Conservation (phyloP, 1,140 invertebrate species). For the Acyrthosiphon pisum region DNA sequence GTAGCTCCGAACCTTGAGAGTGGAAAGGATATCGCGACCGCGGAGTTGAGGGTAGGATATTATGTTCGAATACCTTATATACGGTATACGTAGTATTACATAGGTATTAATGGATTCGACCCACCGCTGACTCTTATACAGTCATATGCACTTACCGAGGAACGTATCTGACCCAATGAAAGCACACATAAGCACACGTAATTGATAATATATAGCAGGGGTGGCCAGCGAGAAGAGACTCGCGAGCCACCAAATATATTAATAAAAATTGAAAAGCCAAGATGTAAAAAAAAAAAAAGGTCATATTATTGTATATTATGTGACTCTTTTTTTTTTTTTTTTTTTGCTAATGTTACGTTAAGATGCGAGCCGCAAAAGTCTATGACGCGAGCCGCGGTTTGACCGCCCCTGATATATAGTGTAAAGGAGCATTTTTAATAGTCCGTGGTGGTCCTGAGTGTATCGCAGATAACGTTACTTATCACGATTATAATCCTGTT, state of each 20-base stretch:
- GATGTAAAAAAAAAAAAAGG: no score
- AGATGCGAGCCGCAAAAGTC: no score
- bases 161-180: not conserved
- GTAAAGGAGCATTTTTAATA: not conserved
- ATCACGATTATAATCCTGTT: not conserved
- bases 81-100: not conserved
- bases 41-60: not conserved
- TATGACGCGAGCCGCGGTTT: no score
- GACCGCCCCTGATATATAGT: no score
- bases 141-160: not conserved
- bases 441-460: not conserved
- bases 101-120: not conserved
- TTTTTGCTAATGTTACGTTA: no score
- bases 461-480: not conserved
- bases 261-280: no score
- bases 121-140: not conserved
- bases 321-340: no score
- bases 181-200: not conserved
- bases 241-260: no score
- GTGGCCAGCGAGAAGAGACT: no score
- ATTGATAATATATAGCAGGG: not conserved
- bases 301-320: no score
- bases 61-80: not conserved
- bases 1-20: no score
- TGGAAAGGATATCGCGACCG: not conserved